These are phyloP conservation scores for Xyrichtys novacula DNA, from an alignment of 2,797 vertebrate species.

Conservation along the genomic window DNA sequence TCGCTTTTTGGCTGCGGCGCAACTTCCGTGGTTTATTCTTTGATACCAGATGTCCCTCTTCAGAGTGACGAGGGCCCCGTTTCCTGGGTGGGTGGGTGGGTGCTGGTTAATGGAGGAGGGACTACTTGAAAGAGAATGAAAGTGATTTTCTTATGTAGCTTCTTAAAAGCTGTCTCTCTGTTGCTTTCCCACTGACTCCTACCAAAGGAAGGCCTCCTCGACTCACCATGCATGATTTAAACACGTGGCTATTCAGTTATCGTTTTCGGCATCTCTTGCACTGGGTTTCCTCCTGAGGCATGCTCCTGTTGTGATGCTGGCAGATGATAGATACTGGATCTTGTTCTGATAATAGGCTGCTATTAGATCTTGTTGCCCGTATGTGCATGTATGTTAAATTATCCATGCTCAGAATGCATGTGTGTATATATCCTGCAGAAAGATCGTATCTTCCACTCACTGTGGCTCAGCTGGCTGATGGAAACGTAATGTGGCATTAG, in stretches of 20 bases:
- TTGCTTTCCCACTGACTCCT: conserved; percentile 29
- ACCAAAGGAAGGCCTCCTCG: conserved; percentile 38
- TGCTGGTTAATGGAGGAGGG: conserved; percentile 39
- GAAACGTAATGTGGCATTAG: conserved; percentile 51
- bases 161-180: conserved; percentile 33
- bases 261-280: conserved; percentile 53
- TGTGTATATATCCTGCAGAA: conserved; percentile 9
- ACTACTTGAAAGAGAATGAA: conserved; percentile 47
- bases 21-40: conserved; percentile 49
- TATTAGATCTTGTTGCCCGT: conserved; percentile 42
- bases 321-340: conserved; percentile 41
- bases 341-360: conserved; percentile 52
- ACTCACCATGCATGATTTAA: conserved; percentile 59
- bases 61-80: conserved; percentile 34
- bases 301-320: conserved; percentile 54
- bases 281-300: conserved; percentile 52
- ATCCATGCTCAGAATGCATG: too few relatives aligned
- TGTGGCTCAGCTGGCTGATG: conserved; percentile 27
- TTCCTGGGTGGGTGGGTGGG: conserved; percentile 41
- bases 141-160: conserved; percentile 47
- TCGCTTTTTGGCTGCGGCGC: conserved; percentile 50
- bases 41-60: conserved; percentile 63
- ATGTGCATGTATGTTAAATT: conserved; percentile 19
- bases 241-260: conserved; percentile 43
- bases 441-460: conserved; percentile 31